phyloP scores from a whole-genome alignment of 2,888 invertebrate species.

The Psylliodes chrysocephalus region DNA sequence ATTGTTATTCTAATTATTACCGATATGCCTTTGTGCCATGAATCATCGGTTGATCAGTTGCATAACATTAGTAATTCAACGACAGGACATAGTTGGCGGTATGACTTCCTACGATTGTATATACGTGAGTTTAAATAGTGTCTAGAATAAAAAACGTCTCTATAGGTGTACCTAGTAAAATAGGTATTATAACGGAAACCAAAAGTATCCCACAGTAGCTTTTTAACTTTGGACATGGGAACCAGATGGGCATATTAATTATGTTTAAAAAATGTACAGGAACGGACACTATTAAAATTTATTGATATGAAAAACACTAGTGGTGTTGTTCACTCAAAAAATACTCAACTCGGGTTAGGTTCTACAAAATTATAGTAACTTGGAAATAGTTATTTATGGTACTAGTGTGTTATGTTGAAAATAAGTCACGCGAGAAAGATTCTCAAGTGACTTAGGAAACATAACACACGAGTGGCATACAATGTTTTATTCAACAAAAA shows the following conservation, averaged over 20 bases:
- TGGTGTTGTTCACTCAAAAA: too few relatives aligned
- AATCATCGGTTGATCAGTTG: slow-evolving; percentile 27
- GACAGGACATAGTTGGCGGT: slow-evolving; percentile 29
- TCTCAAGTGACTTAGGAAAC: too few relatives aligned
- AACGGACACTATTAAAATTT: too few relatives aligned
- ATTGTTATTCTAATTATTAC: neutral
- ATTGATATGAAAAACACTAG: too few relatives aligned
- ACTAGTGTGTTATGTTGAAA: too few relatives aligned
- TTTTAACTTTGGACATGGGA: neutral
- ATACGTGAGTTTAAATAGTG: slow-evolving; percentile 18
- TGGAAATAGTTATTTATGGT: too few relatives aligned
- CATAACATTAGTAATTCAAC: slow-evolving; percentile 26
- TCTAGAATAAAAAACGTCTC: slow-evolving; percentile 24
- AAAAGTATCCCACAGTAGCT: slow-evolving; percentile 2
- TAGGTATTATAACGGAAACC: slow-evolving; percentile 12
- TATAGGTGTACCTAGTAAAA: slow-evolving; percentile 2
- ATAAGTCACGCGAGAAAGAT: too few relatives aligned
- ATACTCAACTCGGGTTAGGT: too few relatives aligned
- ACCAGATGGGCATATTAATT: neutral
- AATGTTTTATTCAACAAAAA: too few relatives aligned
- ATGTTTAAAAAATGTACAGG: neutral
- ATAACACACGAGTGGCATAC: too few relatives aligned
- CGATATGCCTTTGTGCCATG: slow-evolving; percentile 8
- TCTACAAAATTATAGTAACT: too few relatives aligned
- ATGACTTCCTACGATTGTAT: slow-evolving; percentile 30